These are phyloP conservation scores for Acromyrmex echinatior DNA, from an alignment of 1,140 invertebrate genomes.

Conservation along the genomic window DNA sequence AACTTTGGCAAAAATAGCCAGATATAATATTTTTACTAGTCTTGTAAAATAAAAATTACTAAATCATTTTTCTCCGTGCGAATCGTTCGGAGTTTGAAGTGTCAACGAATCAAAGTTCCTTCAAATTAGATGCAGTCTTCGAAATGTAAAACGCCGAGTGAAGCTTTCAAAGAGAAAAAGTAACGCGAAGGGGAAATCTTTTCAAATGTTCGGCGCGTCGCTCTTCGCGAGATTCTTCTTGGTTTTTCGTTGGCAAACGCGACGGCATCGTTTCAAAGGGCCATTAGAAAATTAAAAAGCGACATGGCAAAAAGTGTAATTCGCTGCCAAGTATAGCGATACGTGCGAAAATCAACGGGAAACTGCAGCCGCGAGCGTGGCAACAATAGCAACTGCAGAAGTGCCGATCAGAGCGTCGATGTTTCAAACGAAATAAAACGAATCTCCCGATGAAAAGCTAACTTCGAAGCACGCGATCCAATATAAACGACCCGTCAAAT, in stretches of 20 bases:
- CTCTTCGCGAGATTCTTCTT: neutral
- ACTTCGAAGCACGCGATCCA: neutral
- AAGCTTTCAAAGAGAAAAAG: neutral
- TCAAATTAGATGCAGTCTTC: neutral
- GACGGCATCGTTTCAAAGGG: neutral
- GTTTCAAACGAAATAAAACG: slow-evolving; percentile 3
- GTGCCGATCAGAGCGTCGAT: neutral
- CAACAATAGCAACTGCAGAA: slow-evolving; percentile 32
- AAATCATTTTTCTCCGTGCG: too few species aligned
- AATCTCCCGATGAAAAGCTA: slow-evolving; percentile 34
- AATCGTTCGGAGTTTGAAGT: neutral
- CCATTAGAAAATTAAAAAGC: slow-evolving; percentile 53
- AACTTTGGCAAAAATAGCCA: too few species aligned
- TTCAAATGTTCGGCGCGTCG: neutral
- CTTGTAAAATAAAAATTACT: too few species aligned
- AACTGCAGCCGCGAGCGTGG: neutral
- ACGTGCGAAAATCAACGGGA: slow-evolving; percentile 18
- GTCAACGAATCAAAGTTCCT: neutral
- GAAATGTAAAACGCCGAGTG: neutral
- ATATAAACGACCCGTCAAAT: slow-evolving; percentile 50
- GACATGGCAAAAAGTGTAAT: slow-evolving; percentile 8
- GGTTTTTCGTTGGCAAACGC: neutral
- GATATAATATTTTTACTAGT: too few species aligned
- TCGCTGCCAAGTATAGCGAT: slow-evolving; percentile 11
- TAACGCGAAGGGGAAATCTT: neutral